Conservation (phyloP, 2,797 vertebrate genomes). For the Spinibarbus caldwelli region DNA sequence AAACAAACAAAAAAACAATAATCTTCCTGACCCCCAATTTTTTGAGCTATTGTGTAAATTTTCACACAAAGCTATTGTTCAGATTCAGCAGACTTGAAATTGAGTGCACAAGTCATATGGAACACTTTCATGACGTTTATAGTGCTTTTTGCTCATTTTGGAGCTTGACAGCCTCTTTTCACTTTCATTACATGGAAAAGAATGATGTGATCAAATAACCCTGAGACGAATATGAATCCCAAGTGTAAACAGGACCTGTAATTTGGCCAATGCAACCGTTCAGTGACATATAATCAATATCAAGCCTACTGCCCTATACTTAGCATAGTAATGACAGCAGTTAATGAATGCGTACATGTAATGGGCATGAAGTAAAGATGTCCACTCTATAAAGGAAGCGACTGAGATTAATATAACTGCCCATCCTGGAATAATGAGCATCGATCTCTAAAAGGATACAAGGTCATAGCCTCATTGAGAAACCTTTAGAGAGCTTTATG, state of each 20-base stretch:
- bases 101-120: not conserved
- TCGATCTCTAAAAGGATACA: conserved; percentile 2
- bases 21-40: not conserved
- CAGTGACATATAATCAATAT: not conserved
- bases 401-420: conserved; percentile 12
- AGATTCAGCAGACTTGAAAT: not conserved
- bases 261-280: not conserved
- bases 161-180: not conserved
- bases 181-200: not conserved
- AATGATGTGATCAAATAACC: not conserved
- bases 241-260: not conserved
- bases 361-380: conserved; percentile 9
- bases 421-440: not conserved
- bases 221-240: not conserved
- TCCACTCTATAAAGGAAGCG: not conserved
- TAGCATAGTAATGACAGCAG: not conserved
- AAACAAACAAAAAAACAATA: no score
- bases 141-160: not conserved
- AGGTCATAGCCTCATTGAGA: not conserved
- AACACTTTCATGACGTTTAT: not conserved
- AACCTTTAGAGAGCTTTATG: not conserved
- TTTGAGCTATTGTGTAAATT: not conserved
- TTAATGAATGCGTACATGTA: not conserved
- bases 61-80: not conserved
- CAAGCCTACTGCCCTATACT: not conserved